These are phyloP conservation scores for Myotis myotis DNA, from an alignment of 2,797 vertebrate genomes.

Conservation along the genomic window DNA sequence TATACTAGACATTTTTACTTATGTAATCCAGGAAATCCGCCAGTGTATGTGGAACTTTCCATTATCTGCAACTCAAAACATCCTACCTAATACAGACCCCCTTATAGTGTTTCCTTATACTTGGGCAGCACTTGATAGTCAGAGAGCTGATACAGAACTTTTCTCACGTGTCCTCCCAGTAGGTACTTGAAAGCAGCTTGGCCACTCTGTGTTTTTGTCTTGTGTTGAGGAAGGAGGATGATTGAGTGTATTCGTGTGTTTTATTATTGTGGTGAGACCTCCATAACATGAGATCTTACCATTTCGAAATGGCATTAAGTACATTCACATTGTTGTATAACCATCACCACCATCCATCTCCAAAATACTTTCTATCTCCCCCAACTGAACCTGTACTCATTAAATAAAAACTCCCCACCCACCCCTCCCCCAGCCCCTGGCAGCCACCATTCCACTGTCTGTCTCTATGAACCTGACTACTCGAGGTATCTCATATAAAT, in stretches of 20 bases:
- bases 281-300: not conserved
- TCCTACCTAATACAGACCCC: not conserved
- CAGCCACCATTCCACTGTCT: not conserved
- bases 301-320: not conserved
- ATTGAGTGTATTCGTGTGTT: not conserved
- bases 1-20: not conserved
- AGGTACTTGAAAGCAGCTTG: not conserved
- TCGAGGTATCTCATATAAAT: not conserved
- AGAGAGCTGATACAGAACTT: not conserved
- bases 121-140: not conserved
- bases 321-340: not conserved
- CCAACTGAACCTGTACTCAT: not conserved
- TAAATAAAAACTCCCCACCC: not conserved
- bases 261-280: not conserved
- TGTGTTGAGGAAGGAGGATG: not conserved
- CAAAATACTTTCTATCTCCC: not conserved
- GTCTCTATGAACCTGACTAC: not conserved
- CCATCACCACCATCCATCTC: not conserved
- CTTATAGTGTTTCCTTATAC: not conserved
- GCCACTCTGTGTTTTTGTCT: not conserved
- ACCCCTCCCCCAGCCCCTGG: fast-evolving
- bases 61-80: not conserved
- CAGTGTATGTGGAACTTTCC: not conserved
- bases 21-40: not conserved
- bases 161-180: not conserved